These are phyloP conservation scores for Drosophila guanche DNA, from an alignment of 1,140 invertebrate genomes.

Conservation along the genomic window DNA sequence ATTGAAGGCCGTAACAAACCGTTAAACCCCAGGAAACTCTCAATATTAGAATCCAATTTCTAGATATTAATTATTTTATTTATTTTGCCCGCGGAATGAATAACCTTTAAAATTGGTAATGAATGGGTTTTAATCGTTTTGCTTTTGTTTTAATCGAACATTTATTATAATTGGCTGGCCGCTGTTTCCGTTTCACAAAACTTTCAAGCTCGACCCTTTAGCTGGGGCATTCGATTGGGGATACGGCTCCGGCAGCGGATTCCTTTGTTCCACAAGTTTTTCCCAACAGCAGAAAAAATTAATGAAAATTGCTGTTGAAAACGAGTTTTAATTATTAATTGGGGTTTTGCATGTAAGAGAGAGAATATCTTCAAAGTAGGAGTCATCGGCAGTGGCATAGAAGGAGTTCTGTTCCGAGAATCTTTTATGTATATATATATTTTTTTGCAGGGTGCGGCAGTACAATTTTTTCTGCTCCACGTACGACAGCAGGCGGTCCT, in stretches of 20 bases:
- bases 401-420: slow-evolving; percentile 17
- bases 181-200: slow-evolving; percentile 58
- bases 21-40: slow-evolving; percentile 12
- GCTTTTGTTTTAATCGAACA: slow-evolving; percentile 31
- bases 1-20: slow-evolving; percentile 34
- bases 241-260: too few relatives aligned
- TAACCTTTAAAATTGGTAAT: slow-evolving; percentile 40
- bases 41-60: slow-evolving; percentile 17
- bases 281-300: slow-evolving; percentile 20
- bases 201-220: slow-evolving; percentile 45
- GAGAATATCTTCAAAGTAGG: slow-evolving; percentile 2
- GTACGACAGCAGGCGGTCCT: slow-evolving; percentile 32
- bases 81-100: slow-evolving; percentile 8
- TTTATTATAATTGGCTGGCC: slow-evolving; percentile 55
- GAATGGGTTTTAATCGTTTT: slow-evolving; percentile 36
- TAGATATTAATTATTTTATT: slow-evolving; percentile 22
- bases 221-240: slow-evolving; percentile 11
- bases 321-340: slow-evolving; percentile 59
- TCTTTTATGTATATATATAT: slow-evolving; percentile 30
- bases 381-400: slow-evolving; percentile 16
- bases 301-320: slow-evolving; percentile 61
- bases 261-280: slow-evolving; percentile 37
- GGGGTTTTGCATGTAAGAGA: slow-evolving; percentile 46
- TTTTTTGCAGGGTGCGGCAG: slow-evolving; percentile 12
- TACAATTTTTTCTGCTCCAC: not conserved